Base-by-base conservation (phyloP, 1,140 invertebrate species). In the Telenomus remus region DNA sequence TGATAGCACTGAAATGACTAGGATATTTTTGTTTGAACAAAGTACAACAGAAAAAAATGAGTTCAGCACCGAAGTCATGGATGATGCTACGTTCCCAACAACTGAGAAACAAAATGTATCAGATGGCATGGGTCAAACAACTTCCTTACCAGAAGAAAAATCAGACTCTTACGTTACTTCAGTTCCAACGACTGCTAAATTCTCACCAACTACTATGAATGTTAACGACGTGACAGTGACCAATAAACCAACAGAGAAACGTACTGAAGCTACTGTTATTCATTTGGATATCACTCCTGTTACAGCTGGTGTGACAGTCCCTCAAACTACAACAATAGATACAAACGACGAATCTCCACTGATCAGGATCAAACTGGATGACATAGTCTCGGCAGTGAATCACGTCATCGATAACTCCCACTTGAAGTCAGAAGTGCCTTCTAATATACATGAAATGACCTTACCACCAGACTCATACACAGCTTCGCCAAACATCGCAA, bases 311-410 rank as follows among this genome's bases (percentile, higher is more conserved):
- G 39, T 60, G 33, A 63, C 14, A 39, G 35, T 66, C 34, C 33
- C 39, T 37, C 57, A 65, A 7, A 66, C 53, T 35, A 72, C 57
- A 47, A 60, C 55, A 9, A 61, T 56, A 49, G 50, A 37, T 46
- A 75, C 75, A 10, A 57, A 79, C 0, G 80, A 48, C 33, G 79
- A 82, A 63, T 85, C 82, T 42, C 79, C 79, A 6, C 50, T 86
- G 0, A 84, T 82, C 8, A 81, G 81, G 70, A 85, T 86, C 51
- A 78, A 85, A 55, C 51, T 82, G 33, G 79, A 79, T 16, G 80
- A 86, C 70, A 78, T 83, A 12, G 59, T 83, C 11, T 70, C 79
- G 4, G 64, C 76, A 0, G 64, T 83, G 0, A 81, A 86, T 49
- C 78, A 84, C 16, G 68, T 86, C 44, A 68, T 86, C 34, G 78